These are phyloP conservation scores for Ichneumoninae sp. DNA, from an alignment of 2,888 invertebrate genomes.

Conservation along the genomic window DNA sequence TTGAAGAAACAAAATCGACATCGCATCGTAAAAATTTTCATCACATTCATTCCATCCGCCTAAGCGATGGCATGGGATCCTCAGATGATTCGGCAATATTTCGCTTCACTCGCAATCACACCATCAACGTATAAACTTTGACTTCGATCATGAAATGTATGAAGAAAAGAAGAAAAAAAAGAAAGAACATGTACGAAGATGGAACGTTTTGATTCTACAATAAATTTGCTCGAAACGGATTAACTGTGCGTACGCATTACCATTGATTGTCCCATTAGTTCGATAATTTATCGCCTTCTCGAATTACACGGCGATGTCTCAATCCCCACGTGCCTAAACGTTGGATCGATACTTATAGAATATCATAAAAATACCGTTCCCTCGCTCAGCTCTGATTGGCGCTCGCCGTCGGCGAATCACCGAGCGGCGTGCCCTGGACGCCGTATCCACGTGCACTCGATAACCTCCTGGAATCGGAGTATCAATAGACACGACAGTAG, in stretches of 20 bases:
- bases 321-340: neutral
- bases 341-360: neutral
- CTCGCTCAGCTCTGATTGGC: slow-evolving; percentile 9
- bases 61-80: slow-evolving; percentile 49
- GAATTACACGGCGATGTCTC: neutral
- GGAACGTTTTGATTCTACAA: slow-evolving; percentile 30
- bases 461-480: slow-evolving; percentile 5
- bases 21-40: slow-evolving; percentile 32
- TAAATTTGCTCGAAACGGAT: slow-evolving; percentile 27
- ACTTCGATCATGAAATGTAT: slow-evolving; percentile 17
- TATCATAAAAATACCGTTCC: neutral
- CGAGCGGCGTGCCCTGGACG: neutral
- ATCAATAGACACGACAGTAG: neutral
- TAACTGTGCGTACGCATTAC: neutral
- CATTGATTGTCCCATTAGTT: neutral
- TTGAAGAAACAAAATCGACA: slow-evolving; percentile 37
- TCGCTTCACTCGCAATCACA: slow-evolving; percentile 36
- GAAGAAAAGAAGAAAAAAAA: neutral
- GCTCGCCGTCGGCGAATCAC: neutral
- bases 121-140: slow-evolving; percentile 39
- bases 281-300: neutral
- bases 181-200: slow-evolving; percentile 11
- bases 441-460: slow-evolving; percentile 25
- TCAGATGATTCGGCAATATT: slow-evolving; percentile 34
- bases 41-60: slow-evolving; percentile 60